Evolutionary conservation across 2,888 invertebrate genomes (phyloP), one percentile per base, ranked within the genome.

Genomic region (Pterostichus madidus): DNA sequence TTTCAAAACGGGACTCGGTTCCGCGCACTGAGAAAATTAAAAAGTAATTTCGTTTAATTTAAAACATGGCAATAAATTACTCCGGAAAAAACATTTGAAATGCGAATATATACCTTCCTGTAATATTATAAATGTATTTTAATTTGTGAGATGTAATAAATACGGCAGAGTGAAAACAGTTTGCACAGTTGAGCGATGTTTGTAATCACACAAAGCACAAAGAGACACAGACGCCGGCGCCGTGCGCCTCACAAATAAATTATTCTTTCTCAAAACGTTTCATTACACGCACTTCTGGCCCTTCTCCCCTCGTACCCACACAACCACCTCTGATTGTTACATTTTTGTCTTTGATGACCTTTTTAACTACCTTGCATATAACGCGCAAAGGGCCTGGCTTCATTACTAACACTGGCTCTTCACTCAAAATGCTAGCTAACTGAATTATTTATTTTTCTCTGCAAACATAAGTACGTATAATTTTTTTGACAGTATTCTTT

Each of bases 21-120:
- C 39, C 56, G 56, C n/a, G 39, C 56, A 17, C 61, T n/a, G 78
- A 56, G 44, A 79, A 79, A 79, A 79, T 59, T 59, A 79, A 79
- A 79, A 79, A 79, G 78, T 79, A 79, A 79, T 79, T 79, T 79
- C 78, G 78, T 79, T 61, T 79, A 79, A 79, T 79, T 79, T 79
- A 79, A 79, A 79, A 79, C 59, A 59, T 61, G 78, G 44, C 44
- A 79, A 79, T 79, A 61, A 79, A 79, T 61, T 46, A 61, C 61
- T 24, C 46, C 10, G 46, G 13, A 31, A 56, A 59, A 71, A 71
- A 71, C 71, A 49, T 71, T 71, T 71, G 46, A 71, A 71, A 71
- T 71, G 46, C 46, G 46, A 78, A 59, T 79, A 79, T 79, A 61
- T 79, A 44, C 59, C 46, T 39, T 59, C 78, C 39, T 61, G 59